Percentiles rank a stretch among this genome's conserved stretches.
Evolutionary conservation across 1,140 invertebrate genomes (phyloP).

Genomic region (Dreissena polymorpha): DNA sequence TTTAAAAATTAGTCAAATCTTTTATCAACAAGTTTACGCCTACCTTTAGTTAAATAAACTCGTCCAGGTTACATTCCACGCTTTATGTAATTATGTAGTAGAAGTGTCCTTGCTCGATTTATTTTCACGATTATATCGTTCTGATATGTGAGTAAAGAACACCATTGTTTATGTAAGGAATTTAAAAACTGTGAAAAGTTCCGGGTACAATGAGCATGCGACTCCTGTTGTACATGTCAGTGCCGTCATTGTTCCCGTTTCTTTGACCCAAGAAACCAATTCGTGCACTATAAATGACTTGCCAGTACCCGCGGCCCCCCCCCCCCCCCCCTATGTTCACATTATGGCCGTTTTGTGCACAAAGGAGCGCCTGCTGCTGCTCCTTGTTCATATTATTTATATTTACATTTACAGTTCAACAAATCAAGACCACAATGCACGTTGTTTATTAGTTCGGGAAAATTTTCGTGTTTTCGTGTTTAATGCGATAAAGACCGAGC

Average conservation of each 20-base stretch:
- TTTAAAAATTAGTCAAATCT: too few species aligned
- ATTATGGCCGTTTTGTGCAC: conserved; percentile 21
- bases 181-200: too few species aligned
- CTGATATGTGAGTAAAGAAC: too few species aligned
- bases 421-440: not conserved
- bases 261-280: not conserved
- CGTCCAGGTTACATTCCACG: too few species aligned
- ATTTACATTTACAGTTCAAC: not conserved
- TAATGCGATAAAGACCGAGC: too few species aligned
- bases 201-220: conserved; percentile 41
- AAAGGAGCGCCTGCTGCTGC: not conserved
- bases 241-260: not conserved
- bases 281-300: conserved; percentile 23
- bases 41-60: too few species aligned
- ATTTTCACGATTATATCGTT: too few species aligned
- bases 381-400: conserved; percentile 10
- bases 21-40: too few species aligned
- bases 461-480: too few species aligned
- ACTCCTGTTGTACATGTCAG: conserved; percentile 42
- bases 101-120: too few species aligned
- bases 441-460: not conserved
- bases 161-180: too few species aligned
- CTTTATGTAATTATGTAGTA: too few species aligned
- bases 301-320: conserved; percentile 28
- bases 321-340: conserved; percentile 32